Percentiles rank a stretch among this genome's conserved stretches.
Evolutionary conservation across 2,888 invertebrate species (phyloP).

Genomic region (Pyrrhosoma nymphula): DNA sequence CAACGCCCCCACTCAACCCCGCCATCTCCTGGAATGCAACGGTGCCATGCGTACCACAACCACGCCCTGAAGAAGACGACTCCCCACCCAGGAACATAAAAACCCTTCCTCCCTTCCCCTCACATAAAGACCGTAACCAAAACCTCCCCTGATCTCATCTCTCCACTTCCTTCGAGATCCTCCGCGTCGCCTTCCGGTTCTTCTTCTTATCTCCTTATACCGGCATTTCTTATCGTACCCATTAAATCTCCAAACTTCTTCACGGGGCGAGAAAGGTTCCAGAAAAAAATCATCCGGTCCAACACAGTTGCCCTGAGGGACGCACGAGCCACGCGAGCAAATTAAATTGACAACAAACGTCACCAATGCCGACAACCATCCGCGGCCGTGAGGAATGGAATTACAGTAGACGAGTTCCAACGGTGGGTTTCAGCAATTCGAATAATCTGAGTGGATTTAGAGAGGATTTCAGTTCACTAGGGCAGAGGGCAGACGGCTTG

Average conservation of each 20-base stretch:
- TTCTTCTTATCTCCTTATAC: neutral
- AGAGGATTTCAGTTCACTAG: neutral
- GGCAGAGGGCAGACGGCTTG: neutral
- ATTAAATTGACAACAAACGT: neutral
- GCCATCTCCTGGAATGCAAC: constrained; percentile 23
- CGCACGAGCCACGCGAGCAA: neutral
- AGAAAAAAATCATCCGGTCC: neutral
- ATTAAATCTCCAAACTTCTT: neutral
- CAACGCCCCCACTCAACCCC: neutral
- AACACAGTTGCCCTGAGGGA: neutral
- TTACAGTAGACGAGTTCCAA: neutral
- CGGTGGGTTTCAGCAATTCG: neutral
- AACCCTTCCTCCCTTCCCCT: neutral
- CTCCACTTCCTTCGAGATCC: neutral
- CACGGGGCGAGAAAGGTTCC: neutral
- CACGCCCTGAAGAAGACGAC: constrained; percentile 39
- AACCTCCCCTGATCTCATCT: neutral
- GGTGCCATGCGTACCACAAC: constrained; percentile 13
- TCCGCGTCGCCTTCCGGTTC: neutral
- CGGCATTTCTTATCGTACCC: neutral
- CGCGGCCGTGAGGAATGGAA: neutral
- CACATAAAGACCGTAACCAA: neutral
- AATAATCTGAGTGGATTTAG: neutral
- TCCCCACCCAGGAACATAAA: neutral
- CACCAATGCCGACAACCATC: neutral